These are phyloP conservation scores for Nicator chloris DNA, from an alignment of 2,113 vertebrate genomes.

Conservation along the genomic window DNA sequence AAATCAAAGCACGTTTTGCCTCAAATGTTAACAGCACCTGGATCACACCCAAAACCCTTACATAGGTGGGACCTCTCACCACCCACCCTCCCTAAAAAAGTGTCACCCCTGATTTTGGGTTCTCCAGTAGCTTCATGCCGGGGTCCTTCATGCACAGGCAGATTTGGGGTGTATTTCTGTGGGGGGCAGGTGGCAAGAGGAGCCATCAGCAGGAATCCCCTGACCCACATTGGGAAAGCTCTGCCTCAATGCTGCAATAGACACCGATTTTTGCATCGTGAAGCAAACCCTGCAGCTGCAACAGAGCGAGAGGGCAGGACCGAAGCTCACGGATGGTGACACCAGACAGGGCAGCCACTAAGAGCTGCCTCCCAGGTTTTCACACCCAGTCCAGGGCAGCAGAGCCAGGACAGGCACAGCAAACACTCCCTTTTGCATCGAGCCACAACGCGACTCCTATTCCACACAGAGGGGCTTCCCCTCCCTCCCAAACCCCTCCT, in stretches of 20 bases:
- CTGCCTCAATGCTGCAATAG: not conserved
- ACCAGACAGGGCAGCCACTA: not conserved
- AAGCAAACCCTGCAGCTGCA: not conserved
- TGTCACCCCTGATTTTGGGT: accelerated
- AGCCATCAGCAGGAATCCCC: not conserved
- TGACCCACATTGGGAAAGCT: not conserved
- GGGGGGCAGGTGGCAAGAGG: not conserved
- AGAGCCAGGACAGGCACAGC: not conserved
- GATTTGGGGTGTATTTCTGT: not conserved
- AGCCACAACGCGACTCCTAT: not conserved
- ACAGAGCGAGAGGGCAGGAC: not conserved
- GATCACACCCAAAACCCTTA: not conserved
- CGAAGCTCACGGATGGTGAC: accelerated
- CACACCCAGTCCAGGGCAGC: not conserved
- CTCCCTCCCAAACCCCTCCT: constrained; percentile 1
- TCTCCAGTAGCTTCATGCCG: not conserved
- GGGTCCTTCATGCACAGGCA: not conserved
- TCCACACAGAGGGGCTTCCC: not conserved
- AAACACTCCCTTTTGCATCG: not conserved
- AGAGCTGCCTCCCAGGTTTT: not conserved
- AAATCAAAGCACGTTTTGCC: not conserved
- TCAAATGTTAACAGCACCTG: not conserved
- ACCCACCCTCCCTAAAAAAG: not conserved
- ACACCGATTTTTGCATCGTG: not conserved
- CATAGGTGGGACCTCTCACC: not conserved